These are phyloP conservation scores for Zosterops pallidus DNA, from an alignment of 2,113 vertebrate genomes.

Conservation along the genomic window DNA sequence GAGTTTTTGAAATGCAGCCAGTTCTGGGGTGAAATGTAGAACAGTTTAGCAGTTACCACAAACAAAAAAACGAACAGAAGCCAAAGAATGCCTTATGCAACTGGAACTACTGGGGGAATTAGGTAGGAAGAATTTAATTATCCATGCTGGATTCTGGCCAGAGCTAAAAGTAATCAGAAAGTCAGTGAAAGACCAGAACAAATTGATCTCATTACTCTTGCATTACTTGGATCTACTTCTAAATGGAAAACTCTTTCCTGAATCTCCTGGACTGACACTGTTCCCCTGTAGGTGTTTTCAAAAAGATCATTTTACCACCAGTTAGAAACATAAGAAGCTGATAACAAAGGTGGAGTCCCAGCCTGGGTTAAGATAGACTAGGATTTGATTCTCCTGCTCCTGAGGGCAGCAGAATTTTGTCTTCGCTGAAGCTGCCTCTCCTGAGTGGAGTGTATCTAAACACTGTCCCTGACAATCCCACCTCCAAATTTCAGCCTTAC, in stretches of 20 bases:
- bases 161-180: conserved; percentile 28
- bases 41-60: not conserved
- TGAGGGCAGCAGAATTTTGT: not conserved
- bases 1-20: conserved; percentile 21
- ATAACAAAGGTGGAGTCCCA: not conserved
- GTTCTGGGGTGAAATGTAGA: not conserved
- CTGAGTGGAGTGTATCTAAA: not conserved
- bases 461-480: not conserved
- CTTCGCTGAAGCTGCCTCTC: not conserved
- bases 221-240: not conserved
- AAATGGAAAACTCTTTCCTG: not conserved
- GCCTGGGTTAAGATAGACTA: not conserved
- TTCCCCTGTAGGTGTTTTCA: not conserved
- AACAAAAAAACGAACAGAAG: not conserved
- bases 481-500: not conserved
- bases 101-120: conserved; percentile 9
- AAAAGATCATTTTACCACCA: not conserved
- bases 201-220: conserved; percentile 13
- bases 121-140: conserved; percentile 38
- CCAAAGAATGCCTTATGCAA: conserved; percentile 18
- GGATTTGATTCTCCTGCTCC: not conserved
- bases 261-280: not conserved
- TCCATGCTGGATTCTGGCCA: conserved; percentile 7
- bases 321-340: not conserved
- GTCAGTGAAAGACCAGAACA: conserved; percentile 11